Conservation (phyloP, 2,113 vertebrate genomes). For the Antechinus stuartii region DNA sequence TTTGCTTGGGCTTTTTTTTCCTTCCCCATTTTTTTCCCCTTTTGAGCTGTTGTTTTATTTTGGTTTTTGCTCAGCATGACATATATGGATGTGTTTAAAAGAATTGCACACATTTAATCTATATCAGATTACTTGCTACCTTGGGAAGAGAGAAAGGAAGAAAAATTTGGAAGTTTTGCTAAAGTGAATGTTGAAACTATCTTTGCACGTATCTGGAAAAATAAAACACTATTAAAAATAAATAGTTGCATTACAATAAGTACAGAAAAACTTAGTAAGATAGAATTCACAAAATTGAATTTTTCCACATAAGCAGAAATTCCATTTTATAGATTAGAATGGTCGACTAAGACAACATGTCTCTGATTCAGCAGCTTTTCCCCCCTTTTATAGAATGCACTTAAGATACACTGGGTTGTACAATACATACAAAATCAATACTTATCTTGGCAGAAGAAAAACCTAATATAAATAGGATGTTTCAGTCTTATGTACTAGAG, state of each 20-base stretch:
- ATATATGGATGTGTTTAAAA: no score
- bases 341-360: conserved; percentile 38
- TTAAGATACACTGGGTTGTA: conserved; percentile 41
- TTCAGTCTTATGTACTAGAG: conserved; percentile 29
- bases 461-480: conserved; percentile 48
- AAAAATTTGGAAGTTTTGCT: no score
- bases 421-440: conserved; percentile 29
- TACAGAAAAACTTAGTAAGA: background rate
- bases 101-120: no score
- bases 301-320: conserved; percentile 5
- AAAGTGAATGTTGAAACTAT: no score
- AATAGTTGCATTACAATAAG: background rate
- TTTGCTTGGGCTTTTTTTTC: no score
- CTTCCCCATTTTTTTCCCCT: no score
- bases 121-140: no score
- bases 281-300: background rate
- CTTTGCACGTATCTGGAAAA: no score
- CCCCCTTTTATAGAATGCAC: conserved; percentile 63
- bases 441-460: conserved; percentile 57
- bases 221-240: background rate
- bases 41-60: no score
- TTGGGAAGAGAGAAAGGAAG: no score
- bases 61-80: no score
- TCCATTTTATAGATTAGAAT: conserved; percentile 53
- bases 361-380: conserved; percentile 72